A percentile compares a stretch with the other conserved stretches of the same genome.
Conservation (phyloP, 1,140 invertebrate species). For the Idris sp. region DNA sequence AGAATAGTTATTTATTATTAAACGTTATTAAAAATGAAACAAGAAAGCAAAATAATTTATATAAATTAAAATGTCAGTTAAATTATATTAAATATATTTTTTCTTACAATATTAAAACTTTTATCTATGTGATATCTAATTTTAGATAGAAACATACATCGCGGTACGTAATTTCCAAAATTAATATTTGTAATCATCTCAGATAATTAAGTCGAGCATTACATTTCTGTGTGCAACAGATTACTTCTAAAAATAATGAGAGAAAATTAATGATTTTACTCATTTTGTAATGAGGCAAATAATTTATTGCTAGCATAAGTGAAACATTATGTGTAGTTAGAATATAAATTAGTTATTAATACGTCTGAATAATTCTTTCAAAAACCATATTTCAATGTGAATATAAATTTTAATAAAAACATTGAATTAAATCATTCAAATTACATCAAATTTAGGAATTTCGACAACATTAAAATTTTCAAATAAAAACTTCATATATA, state of each 20-base stretch:
- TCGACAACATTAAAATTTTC: too few relatives aligned
- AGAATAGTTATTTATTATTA: too few relatives aligned
- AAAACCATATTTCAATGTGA: not conserved
- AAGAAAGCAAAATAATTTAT: too few relatives aligned
- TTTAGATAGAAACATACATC: slow-evolving; percentile 13
- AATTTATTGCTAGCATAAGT: slow-evolving; percentile 32
- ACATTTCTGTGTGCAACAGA: slow-evolving; percentile 29
- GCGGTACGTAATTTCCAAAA: slow-evolving; percentile 11
- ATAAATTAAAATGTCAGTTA: too few relatives aligned
- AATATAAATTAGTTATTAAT: slow-evolving; percentile 12
- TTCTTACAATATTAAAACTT: slow-evolving; percentile 8
- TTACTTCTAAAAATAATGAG: slow-evolving; percentile 35
- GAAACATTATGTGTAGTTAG: slow-evolving; percentile 17
- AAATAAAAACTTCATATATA: too few relatives aligned
- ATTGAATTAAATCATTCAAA: too few relatives aligned
- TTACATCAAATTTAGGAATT: too few relatives aligned
- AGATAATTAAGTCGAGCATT: slow-evolving; percentile 34
- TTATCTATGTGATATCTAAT: slow-evolving; percentile 29
- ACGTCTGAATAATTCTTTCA: slow-evolving; percentile 21
- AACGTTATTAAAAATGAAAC: too few relatives aligned
- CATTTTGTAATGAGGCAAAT: slow-evolving; percentile 22
- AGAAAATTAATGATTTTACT: slow-evolving; percentile 31
- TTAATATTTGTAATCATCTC: slow-evolving; percentile 42
- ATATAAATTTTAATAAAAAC: not conserved
- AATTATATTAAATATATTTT: not conserved